Evolutionary conservation across 2,888 invertebrate genomes (phyloP), one percentile per base, ranked within the genome.

Genomic region (Ennomos fuscantarius): DNA sequence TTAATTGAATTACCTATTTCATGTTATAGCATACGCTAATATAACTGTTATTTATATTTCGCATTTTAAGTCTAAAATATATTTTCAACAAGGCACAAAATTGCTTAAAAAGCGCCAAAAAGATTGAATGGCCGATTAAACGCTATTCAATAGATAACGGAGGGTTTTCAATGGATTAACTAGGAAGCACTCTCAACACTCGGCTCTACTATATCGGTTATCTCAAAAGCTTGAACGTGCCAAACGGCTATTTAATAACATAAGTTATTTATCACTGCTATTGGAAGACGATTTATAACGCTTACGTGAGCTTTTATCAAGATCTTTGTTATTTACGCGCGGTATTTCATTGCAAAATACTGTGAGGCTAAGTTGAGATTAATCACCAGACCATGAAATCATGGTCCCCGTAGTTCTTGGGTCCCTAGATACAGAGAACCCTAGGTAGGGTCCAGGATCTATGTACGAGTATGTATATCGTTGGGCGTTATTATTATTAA

Each of bases 241-340:
- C 47, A 47, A 55, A 55, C 63, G 43, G 63, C 53, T 60, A 68
- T 62, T 62, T 65, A 63, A 64, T 68, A 66, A 60, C 58, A 53
- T 59, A 55, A 62, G 68, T 62, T 62, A 58, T 67, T 61, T 63
- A 65, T 68, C 46, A 54, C 43, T 41, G 56, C 55, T 59, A 62
- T 60, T 51, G 58, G 55, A 55, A 40, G 41, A 39, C 53, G 59
- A 63, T 63, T 62, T 65, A 65, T 64, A 62, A 55, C 59, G 63
- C 43, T 63, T 58, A 56, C 59, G 60, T 57, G 59, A 44, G 42
- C n/a, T 48, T 49, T 60, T 67, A 65, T 65, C 66, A 55, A 57
- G 66, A 67, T 67, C 57, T 61, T 63, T 12, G 56, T 55, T 67
- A 56, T 64, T 64, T 61, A 62, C 51, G 59, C 48, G 50, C 39